Conservation (phyloP, 1,140 invertebrate genomes). For the Drosophila sucinea region DNA sequence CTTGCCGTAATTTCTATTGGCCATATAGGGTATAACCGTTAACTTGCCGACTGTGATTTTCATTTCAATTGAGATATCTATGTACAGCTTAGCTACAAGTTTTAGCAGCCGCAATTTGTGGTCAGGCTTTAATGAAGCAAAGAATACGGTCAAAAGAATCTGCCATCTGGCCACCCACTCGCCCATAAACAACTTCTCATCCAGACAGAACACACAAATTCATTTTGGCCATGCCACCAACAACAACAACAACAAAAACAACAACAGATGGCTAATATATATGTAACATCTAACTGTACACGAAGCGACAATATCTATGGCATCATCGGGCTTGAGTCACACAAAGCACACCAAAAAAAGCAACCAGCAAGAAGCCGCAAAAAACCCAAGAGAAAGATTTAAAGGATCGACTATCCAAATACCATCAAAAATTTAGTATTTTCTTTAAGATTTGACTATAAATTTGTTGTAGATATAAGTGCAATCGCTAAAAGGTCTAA, state of each 20-base stretch:
- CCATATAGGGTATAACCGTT: constrained; percentile 54
- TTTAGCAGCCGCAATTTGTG: constrained; percentile 55
- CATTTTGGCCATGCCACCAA: constrained; percentile 57
- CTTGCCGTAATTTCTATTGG: constrained; percentile 39
- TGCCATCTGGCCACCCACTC: constrained; percentile 67
- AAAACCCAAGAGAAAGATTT: neutral
- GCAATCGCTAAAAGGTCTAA: too few species aligned
- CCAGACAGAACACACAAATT: constrained; percentile 18
- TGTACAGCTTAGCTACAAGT: constrained; percentile 22
- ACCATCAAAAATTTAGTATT: neutral
- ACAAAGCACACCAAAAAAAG: constrained; percentile 10
- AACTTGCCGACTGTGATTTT: constrained; percentile 61
- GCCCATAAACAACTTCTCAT: constrained; percentile 61
- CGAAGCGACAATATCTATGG: constrained; percentile 76
- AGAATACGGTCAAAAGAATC: constrained; percentile 18
- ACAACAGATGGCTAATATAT: constrained; percentile 68
- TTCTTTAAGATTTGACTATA: too few species aligned
- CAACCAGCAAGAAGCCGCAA: neutral
- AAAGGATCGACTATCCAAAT: neutral
- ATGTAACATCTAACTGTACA: constrained; percentile 77
- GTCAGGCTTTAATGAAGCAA: constrained; percentile 67
- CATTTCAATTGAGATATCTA: constrained; percentile 80
- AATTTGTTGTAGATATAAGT: too few species aligned
- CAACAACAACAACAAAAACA: constrained; percentile 12
- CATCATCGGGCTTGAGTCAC: constrained; percentile 43